These are phyloP conservation scores for Onychomys torridus DNA, from an alignment of 2,797 vertebrate genomes.

Conservation along the genomic window DNA sequence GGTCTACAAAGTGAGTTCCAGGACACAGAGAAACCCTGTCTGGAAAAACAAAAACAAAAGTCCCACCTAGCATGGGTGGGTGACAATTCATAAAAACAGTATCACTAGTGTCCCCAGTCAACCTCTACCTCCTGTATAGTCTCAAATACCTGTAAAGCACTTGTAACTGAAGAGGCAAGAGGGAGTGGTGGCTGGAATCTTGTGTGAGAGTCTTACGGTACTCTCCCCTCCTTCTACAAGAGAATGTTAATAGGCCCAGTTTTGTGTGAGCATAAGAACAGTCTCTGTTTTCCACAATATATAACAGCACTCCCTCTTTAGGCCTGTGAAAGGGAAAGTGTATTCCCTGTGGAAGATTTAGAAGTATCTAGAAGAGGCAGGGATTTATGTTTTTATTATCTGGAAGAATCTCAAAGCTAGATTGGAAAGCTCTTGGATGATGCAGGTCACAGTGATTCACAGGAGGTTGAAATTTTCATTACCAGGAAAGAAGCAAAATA, in stretches of 20 bases:
- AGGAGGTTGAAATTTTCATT: conserved; percentile 3
- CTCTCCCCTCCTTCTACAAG: background rate
- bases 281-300: background rate
- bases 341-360: background rate
- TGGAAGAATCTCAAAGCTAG: conserved; percentile 21
- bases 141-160: background rate
- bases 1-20: background rate
- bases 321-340: background rate
- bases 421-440: conserved; percentile 1
- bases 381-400: conserved; percentile 1
- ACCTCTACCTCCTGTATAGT: background rate
- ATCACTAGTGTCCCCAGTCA: background rate
- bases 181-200: background rate
- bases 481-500: conserved; percentile 2
- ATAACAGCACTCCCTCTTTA: background rate
- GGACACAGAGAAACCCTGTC: background rate
- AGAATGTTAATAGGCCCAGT: background rate
- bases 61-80: background rate
- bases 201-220: background rate
- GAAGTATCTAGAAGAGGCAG: background rate
- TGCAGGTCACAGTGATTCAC: conserved; percentile 12
- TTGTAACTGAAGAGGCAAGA: background rate
- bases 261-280: background rate
- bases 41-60: background rate
- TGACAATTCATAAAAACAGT: background rate